These are phyloP conservation scores for Campylomormyrus tamandua DNA, from an alignment of 2,113 vertebrate species.

Conservation along the genomic window DNA sequence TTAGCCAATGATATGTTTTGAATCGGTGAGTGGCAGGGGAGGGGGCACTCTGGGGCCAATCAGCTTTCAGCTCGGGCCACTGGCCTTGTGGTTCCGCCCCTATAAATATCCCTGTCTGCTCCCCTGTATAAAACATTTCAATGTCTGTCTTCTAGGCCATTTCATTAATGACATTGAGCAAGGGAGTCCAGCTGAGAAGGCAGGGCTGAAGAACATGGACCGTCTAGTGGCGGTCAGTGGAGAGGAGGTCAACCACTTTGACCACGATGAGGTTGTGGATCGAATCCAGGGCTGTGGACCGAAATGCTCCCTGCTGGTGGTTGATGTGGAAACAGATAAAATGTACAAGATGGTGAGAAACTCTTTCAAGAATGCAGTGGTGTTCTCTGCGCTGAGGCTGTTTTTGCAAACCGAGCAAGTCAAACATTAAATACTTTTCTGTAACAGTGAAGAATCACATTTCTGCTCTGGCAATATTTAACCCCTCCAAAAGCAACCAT, in stretches of 20 bases:
- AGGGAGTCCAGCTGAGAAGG: conserved; percentile 71
- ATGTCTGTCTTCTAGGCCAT: conserved; percentile 59
- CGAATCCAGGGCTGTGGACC: conserved; percentile 65
- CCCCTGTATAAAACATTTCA: not conserved
- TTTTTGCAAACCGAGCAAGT: not conserved
- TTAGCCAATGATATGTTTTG: not conserved
- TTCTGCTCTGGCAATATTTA: not conserved
- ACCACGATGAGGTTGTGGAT: conserved; percentile 72
- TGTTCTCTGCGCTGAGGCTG: not conserved
- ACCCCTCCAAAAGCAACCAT: not conserved
- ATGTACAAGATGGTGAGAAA: conserved; percentile 77
- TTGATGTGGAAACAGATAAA: conserved; percentile 69
- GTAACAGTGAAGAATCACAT: not conserved
- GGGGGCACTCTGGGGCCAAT: not conserved
- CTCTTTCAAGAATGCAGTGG: not conserved
- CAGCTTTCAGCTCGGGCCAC: not conserved
- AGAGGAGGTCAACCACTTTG: conserved; percentile 53
- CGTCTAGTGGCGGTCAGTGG: conserved; percentile 78
- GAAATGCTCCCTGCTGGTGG: conserved; percentile 69
- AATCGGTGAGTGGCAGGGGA: not conserved
- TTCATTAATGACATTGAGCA: conserved; percentile 70
- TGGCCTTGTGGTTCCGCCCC: not conserved
- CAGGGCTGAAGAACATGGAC: conserved; percentile 70
- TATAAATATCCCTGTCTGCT: not conserved
- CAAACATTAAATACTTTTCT: not conserved